Percentiles rank a stretch among this genome's conserved stretches.
These are phyloP conservation scores for Recurvirostra avosetta DNA, from an alignment of 2,113 vertebrate genomes.

Conservation along the genomic window DNA sequence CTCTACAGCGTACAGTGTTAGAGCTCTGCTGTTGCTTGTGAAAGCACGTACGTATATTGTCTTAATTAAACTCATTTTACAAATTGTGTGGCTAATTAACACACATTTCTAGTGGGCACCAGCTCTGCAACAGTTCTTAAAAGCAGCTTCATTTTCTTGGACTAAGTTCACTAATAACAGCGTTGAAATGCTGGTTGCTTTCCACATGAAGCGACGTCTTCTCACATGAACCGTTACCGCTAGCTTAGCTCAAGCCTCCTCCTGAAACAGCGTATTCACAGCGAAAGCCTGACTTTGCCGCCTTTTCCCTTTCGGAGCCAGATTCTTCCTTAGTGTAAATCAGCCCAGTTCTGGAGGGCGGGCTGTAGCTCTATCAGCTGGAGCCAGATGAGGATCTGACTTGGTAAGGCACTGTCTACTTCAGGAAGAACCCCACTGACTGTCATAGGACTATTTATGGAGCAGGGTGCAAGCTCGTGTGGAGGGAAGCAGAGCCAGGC, in stretches of 20 bases:
- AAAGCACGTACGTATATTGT: fast-evolving
- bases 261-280: background rate
- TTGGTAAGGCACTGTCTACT: background rate
- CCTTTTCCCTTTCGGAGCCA: background rate
- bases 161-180: background rate
- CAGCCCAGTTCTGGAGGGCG: background rate
- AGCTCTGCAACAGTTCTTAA: background rate
- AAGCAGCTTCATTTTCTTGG: background rate
- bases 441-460: background rate
- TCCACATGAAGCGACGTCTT: background rate
- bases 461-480: background rate
- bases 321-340: no score
- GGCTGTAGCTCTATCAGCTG: background rate
- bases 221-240: fast-evolving
- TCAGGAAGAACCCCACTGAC: background rate
- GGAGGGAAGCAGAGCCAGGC: background rate
- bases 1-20: background rate
- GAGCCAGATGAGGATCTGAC: background rate
- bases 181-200: background rate
- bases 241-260: background rate
- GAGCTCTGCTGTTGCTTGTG: background rate
- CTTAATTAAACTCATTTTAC: background rate
- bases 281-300: background rate
- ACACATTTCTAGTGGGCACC: background rate
- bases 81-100: background rate